Conservation (phyloP, 2,888 invertebrate species). For the Napeogenes sylphis region DNA sequence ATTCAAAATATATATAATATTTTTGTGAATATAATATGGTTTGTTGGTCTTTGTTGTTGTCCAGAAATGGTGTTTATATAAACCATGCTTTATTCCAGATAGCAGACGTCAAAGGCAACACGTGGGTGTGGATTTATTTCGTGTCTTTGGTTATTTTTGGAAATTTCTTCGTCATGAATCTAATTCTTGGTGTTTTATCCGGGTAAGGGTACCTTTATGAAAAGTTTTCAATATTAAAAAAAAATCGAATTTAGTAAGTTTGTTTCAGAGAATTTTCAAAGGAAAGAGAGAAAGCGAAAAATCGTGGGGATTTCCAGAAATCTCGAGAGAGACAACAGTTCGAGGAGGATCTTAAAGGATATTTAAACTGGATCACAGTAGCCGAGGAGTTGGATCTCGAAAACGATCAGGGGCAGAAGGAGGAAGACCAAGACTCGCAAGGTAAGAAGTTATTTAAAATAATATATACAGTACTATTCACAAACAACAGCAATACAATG, state of each 20-base stretch:
- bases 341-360: constrained; percentile 97
- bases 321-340: constrained; percentile 98
- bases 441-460: constrained; percentile 35
- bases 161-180: constrained; percentile 99
- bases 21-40: no score
- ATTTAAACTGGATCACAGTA: constrained; percentile 99
- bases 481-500: no score
- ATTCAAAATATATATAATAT: no score
- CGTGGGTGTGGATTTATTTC: constrained; percentile 99
- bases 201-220: constrained; percentile 81
- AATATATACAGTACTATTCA: no score
- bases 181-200: constrained; percentile 99
- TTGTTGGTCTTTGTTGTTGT: not conserved
- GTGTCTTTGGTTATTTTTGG: constrained; percentile 99
- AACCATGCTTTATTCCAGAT: constrained; percentile 79
- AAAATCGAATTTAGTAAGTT: not conserved
- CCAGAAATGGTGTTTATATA: not conserved
- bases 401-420: constrained; percentile 85
- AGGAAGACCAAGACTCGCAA: constrained; percentile 80
- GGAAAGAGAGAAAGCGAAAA: constrained; percentile 99
- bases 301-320: constrained; percentile 98
- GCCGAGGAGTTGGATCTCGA: constrained; percentile 99
- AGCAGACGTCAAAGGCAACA: constrained; percentile 94
- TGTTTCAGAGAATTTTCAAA: constrained; percentile 96
- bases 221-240: not conserved